phyloP scores from a whole-genome alignment of 2,113 vertebrate genomes.

The Anseranas semipalmata region DNA sequence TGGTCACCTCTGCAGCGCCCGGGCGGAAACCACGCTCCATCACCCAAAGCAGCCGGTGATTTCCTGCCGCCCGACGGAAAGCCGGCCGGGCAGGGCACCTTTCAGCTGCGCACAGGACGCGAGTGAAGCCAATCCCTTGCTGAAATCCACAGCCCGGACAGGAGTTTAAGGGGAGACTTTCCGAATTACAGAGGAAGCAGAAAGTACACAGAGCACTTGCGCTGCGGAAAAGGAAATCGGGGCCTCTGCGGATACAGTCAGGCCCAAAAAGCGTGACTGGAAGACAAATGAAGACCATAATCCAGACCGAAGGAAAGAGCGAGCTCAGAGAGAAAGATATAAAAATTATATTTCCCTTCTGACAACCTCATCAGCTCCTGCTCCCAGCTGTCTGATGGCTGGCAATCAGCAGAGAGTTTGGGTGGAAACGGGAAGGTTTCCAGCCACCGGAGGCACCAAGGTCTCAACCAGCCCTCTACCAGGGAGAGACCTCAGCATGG shows the following conservation, averaged over 20 bases:
- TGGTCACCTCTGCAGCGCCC: background rate
- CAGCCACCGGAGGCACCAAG: background rate
- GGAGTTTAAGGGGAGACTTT: background rate
- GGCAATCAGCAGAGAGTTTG: accelerated
- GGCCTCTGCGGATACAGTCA: constrained; percentile 41
- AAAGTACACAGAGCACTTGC: constrained; percentile 25
- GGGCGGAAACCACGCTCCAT: background rate
- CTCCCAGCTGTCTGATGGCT: background rate
- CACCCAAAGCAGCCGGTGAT: background rate
- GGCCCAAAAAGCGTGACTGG: constrained; percentile 6
- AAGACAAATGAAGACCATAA: background rate
- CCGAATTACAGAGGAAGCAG: constrained; percentile 15
- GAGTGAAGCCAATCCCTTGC: background rate
- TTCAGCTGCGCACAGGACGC: background rate
- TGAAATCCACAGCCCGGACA: background rate
- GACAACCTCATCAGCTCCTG: background rate
- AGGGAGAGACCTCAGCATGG: background rate
- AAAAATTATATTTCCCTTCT: background rate
- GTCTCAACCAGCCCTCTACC: background rate
- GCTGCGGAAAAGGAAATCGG: constrained; percentile 36
- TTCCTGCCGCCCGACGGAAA: background rate
- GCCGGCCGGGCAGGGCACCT: background rate
- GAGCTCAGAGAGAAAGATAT: background rate
- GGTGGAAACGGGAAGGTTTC: background rate
- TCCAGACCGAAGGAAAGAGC: background rate